Conservation (phyloP, 2,888 invertebrate genomes). For the Andrena haemorrhoa region DNA sequence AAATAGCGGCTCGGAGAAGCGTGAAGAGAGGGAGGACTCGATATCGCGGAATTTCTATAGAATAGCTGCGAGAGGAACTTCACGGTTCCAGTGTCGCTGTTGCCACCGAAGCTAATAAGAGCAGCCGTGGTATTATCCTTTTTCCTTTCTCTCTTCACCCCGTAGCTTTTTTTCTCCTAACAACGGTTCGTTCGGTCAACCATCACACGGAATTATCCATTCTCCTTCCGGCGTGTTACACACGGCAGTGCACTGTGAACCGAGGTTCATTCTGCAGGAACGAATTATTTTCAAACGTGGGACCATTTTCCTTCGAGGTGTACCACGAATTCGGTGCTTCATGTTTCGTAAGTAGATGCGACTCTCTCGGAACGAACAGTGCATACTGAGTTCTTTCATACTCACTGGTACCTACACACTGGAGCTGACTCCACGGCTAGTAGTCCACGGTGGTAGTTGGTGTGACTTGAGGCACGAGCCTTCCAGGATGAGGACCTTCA, state of each 20-base stretch:
- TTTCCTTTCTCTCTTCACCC: background rate
- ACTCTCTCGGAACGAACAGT: no score
- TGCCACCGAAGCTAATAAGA: background rate
- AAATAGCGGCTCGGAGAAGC: constrained; percentile 14
- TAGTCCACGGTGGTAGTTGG: no score
- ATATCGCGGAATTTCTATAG: constrained; percentile 32
- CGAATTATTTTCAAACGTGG: no score
- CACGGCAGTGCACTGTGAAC: background rate
- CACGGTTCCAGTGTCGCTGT: constrained; percentile 21
- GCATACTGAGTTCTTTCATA: no score
- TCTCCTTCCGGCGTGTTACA: background rate
- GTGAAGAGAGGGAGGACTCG: background rate
- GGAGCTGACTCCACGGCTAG: no score
- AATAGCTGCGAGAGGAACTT: constrained; percentile 21
- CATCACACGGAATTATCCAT: background rate
- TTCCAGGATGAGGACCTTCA: background rate
- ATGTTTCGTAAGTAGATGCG: no score
- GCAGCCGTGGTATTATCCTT: background rate
- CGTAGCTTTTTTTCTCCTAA: background rate
- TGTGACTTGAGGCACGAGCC: background rate
- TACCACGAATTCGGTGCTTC: no score
- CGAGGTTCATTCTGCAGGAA: no score
- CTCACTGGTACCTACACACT: no score
- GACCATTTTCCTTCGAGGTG: no score
- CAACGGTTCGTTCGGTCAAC: background rate